These are phyloP conservation scores for Heteronetta atricapilla DNA, from an alignment of 2,113 vertebrate genomes.

Conservation along the genomic window DNA sequence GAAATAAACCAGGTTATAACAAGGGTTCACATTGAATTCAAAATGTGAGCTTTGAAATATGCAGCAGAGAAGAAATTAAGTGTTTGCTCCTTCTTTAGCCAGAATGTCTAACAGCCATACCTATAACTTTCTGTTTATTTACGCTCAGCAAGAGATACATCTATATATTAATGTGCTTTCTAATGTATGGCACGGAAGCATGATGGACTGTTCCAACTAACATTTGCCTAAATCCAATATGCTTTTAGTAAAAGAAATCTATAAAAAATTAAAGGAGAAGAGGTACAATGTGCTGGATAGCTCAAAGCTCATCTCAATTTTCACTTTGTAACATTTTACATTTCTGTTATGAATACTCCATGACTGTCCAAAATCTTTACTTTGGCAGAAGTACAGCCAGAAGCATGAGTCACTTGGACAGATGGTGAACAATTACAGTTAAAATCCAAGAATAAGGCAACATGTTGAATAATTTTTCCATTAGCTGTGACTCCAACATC, in stretches of 20 bases:
- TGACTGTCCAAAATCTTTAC: neutral
- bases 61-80: neutral
- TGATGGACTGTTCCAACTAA: neutral
- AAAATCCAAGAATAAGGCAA: slow-evolving; percentile 31
- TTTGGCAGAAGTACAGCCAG: slow-evolving; percentile 8
- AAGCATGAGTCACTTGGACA: slow-evolving; percentile 29
- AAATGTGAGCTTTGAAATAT: neutral
- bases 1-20: neutral
- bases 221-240: neutral
- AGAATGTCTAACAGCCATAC: neutral
- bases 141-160: neutral
- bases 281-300: neutral
- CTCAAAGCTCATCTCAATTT: neutral
- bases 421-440: slow-evolving; percentile 29
- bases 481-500: neutral
- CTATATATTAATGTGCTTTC: neutral
- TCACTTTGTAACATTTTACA: neutral
- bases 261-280: neutral
- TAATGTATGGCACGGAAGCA: neutral
- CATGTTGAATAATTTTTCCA: neutral
- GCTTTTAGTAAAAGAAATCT: neutral
- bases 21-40: neutral
- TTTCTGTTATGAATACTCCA: neutral
- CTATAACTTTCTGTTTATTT: neutral
- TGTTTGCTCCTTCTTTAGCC: neutral